Evolutionary conservation across 2,888 invertebrate genomes (phyloP).

Genomic region (Epinotia demarniana): DNA sequence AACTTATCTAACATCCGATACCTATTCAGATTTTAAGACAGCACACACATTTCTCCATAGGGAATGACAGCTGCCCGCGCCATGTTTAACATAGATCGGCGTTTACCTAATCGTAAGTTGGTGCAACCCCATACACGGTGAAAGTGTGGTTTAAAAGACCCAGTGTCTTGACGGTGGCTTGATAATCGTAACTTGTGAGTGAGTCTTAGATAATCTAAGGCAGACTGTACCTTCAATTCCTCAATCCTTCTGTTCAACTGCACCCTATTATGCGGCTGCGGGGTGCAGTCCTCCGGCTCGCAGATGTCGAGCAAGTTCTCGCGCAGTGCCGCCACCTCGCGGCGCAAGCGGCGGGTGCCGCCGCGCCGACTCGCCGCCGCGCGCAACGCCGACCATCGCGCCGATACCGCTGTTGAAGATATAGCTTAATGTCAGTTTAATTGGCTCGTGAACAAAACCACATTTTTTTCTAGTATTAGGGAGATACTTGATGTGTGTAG

Average conservation of each 20-base stretch:
- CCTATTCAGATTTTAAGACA: too few species aligned
- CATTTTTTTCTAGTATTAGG: neutral
- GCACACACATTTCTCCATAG: too few species aligned
- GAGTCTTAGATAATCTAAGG: neutral
- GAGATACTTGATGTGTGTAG: too few species aligned
- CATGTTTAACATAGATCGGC: too few species aligned
- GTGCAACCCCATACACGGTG: too few species aligned
- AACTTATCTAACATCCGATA: too few species aligned
- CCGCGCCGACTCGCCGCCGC: slow-evolving; percentile 78
- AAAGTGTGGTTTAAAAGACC: too few species aligned
- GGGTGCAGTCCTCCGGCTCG: slow-evolving; percentile 85
- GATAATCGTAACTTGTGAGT: neutral
- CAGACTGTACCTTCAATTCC: slow-evolving; percentile 69
- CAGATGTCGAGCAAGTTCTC: slow-evolving; percentile 86
- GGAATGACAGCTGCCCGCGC: too few species aligned
- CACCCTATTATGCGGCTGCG: slow-evolving; percentile 80
- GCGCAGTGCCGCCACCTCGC: slow-evolving; percentile 85
- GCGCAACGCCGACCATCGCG: slow-evolving; percentile 80
- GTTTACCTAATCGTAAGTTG: too few species aligned
- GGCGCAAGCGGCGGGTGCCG: slow-evolving; percentile 82
- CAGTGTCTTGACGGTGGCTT: too few species aligned
- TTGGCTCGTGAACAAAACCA: neutral
- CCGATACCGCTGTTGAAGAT: slow-evolving; percentile 71
- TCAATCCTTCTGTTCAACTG: slow-evolving; percentile 78
- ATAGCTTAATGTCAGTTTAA: slow-evolving; percentile 42